phyloP scores from a whole-genome alignment of 2,888 invertebrate genomes.

The Drosophila incognita region DNA sequence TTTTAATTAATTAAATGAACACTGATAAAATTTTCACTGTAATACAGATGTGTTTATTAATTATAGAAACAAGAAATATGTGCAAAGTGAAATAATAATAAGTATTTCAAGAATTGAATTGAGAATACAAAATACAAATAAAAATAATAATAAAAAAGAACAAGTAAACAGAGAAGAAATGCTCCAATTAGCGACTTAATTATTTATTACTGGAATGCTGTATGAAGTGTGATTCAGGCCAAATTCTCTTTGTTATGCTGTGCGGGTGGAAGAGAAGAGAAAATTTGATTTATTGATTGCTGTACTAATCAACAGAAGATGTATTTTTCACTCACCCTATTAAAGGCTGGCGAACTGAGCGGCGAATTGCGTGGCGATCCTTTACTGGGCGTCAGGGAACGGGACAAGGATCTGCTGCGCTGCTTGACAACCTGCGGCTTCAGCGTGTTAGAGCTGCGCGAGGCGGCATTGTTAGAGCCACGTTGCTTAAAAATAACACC shows the following conservation, averaged over 20 bases:
- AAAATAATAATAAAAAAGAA: conserved; percentile 29
- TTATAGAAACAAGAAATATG: conserved; percentile 33
- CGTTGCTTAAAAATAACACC: conserved; percentile 47
- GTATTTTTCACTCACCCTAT: conserved; percentile 39
- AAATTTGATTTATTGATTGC: conserved; percentile 15
- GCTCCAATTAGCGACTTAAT: conserved; percentile 34
- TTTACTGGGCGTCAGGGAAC: conserved; percentile 66
- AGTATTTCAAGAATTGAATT: conserved; percentile 31
- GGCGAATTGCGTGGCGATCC: conserved; percentile 59
- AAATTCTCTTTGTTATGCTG: conserved; percentile 80
- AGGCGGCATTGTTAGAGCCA: conserved; percentile 8
- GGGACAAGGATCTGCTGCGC: conserved; percentile 58
- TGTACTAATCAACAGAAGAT: background rate
- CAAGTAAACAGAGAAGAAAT: conserved; percentile 22
- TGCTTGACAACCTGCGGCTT: conserved; percentile 42
- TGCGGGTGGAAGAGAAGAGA: conserved; percentile 16
- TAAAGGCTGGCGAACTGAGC: conserved; percentile 43
- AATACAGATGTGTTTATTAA: conserved; percentile 48
- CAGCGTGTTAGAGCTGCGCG: conserved; percentile 48
- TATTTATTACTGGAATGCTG: conserved; percentile 33
- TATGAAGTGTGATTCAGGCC: conserved; percentile 34
- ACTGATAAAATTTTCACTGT: conserved; percentile 18
- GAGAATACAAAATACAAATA: conserved; percentile 9
- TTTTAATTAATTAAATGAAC: background rate
- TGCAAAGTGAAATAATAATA: conserved; percentile 44